Conservation (phyloP, 2,797 vertebrate genomes). For the Schizothorax lantsangensis region DNA sequence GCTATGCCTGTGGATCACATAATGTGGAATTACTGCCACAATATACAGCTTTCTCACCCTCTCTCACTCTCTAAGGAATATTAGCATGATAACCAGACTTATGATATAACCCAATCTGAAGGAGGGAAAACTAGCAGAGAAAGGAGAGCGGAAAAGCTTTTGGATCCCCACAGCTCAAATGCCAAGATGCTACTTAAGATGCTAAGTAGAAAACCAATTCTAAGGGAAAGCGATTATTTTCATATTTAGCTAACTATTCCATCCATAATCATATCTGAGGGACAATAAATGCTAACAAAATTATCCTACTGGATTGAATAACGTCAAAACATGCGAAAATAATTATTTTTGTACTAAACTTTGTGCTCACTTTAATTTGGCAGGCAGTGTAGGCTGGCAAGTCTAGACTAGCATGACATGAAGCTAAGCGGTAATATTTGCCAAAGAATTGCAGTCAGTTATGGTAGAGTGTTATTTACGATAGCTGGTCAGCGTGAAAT, state of each 20-base stretch:
- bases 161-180: conserved; percentile 4
- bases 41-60: conserved; percentile 53
- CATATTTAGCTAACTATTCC: conserved; percentile 13
- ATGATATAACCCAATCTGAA: conserved; percentile 47
- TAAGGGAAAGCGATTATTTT: conserved; percentile 4
- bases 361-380: not conserved
- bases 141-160: conserved; percentile 3
- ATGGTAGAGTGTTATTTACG: conserved; percentile 29
- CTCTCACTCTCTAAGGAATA: conserved; percentile 39
- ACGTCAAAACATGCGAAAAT: not conserved
- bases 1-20: conserved; percentile 62
- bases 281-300: conserved; percentile 1
- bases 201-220: conserved; percentile 15
- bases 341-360: not conserved
- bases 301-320: not conserved
- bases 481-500: conserved; percentile 45
- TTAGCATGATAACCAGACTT: conserved; percentile 54
- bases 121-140: conserved; percentile 9
- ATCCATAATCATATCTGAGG: not conserved
- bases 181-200: conserved; percentile 9
- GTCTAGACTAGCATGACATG: conserved; percentile 26
- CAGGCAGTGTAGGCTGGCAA: not conserved
- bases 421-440: conserved; percentile 10
- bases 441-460: conserved; percentile 15
- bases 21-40: conserved; percentile 67